Conservation (phyloP, 2,113 vertebrate genomes). For the Sprattus sprattus region DNA sequence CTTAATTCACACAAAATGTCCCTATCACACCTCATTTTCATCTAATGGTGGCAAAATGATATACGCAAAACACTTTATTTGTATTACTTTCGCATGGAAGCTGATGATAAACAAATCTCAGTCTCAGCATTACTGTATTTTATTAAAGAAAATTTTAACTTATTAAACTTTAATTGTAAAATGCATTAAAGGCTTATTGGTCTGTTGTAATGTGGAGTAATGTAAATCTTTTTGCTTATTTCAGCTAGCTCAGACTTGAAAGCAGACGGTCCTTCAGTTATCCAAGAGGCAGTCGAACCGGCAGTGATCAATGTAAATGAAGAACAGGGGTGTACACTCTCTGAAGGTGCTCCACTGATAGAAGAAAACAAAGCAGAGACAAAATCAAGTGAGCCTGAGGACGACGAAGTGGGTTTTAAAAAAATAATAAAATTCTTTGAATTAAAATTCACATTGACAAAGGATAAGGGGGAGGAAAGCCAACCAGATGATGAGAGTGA, state of each 20-base stretch:
- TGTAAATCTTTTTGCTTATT: slow-evolving; percentile 47
- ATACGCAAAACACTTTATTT: too few species aligned
- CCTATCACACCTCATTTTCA: too few species aligned
- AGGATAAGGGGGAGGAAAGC: slow-evolving; percentile 74
- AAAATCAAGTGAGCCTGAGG: slow-evolving; percentile 62
- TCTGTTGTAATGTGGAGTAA: neutral
- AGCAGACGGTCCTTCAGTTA: slow-evolving; percentile 61
- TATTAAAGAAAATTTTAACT: too few species aligned
- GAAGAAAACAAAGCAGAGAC: slow-evolving; percentile 66
- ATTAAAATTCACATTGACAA: slow-evolving; percentile 87
- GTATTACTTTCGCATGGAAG: too few species aligned
- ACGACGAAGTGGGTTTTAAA: slow-evolving; percentile 82
- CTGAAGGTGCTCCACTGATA: slow-evolving; percentile 48
- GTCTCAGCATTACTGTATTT: neutral
- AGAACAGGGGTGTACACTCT: slow-evolving; percentile 56
- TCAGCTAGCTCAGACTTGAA: slow-evolving; percentile 73
- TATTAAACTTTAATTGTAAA: neutral
- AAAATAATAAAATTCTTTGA: slow-evolving; percentile 88
- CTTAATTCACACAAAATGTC: too few species aligned
- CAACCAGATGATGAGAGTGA: slow-evolving; percentile 73
- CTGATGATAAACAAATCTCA: neutral
- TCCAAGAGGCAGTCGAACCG: slow-evolving; percentile 52
- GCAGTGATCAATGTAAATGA: slow-evolving; percentile 55
- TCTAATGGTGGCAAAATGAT: too few species aligned
- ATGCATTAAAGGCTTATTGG: neutral